phyloP scores from a whole-genome alignment of 2,888 invertebrate genomes.

The Tenthredo amoena region DNA sequence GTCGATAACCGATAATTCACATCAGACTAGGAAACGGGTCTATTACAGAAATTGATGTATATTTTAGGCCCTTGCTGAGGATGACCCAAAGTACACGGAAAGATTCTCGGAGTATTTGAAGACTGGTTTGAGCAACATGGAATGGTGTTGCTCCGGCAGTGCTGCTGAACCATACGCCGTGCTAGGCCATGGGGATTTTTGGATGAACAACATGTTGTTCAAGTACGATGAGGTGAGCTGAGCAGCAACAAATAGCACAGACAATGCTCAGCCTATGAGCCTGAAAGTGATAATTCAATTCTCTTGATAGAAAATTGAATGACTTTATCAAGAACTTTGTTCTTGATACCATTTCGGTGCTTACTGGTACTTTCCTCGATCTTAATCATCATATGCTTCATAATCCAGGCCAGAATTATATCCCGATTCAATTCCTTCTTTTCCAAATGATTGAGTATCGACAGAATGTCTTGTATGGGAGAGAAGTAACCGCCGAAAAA shows the following conservation, averaged over 20 bases:
- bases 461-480: background rate
- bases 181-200: slow-evolving; percentile 62
- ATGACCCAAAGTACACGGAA: slow-evolving; percentile 56
- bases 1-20: background rate
- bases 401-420: background rate
- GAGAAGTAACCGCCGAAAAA: background rate
- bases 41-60: background rate
- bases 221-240: slow-evolving; percentile 61
- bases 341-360: background rate
- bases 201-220: slow-evolving; percentile 64
- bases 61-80: slow-evolving; percentile 54
- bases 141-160: slow-evolving; percentile 50
- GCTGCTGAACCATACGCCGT: slow-evolving; percentile 63
- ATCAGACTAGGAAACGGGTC: background rate
- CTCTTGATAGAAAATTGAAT: background rate
- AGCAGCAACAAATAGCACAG: background rate
- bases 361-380: background rate
- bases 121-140: slow-evolving; percentile 15
- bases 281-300: background rate
- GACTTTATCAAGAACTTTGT: background rate
- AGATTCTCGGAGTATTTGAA: slow-evolving; percentile 58
- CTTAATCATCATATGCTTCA: background rate
- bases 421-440: background rate
- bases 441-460: background rate
- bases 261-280: background rate